Conservation (phyloP, 2,113 vertebrate genomes). For the Albula glossodonta region DNA sequence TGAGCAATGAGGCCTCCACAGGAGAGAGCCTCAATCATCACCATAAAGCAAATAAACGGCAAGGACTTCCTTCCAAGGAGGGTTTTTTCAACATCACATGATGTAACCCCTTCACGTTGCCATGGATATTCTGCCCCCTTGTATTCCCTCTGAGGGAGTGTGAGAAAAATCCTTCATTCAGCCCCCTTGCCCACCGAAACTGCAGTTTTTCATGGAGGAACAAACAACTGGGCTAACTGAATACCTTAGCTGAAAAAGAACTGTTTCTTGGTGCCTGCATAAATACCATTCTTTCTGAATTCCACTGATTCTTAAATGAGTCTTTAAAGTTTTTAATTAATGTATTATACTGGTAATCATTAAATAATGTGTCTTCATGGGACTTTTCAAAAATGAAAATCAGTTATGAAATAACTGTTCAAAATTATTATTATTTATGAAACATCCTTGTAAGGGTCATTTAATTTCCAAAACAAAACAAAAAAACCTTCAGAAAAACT, state of each 20-base stretch:
- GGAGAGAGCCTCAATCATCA: background rate
- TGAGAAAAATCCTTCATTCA: slow-evolving; percentile 26
- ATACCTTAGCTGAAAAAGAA: background rate
- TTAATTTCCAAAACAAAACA: background rate
- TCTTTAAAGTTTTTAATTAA: background rate
- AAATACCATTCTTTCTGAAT: background rate
- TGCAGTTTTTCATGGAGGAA: background rate
- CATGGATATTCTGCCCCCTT: slow-evolving; percentile 16
- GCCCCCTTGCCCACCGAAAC: background rate
- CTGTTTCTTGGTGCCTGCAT: background rate
- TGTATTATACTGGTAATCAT: background rate
- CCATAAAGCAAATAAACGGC: slow-evolving; percentile 18
- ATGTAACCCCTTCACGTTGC: slow-evolving; percentile 16
- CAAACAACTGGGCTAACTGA: slow-evolving; percentile 8
- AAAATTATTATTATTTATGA: background rate
- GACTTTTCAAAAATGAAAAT: background rate
- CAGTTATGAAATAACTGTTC: too few species aligned
- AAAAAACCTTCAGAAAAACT: too few species aligned
- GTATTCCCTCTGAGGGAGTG: slow-evolving; percentile 8
- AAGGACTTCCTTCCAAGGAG: background rate
- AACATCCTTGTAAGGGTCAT: background rate
- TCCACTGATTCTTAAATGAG: background rate
- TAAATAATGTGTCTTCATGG: background rate
- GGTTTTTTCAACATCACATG: background rate
- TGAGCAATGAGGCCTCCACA: background rate